Conservation (phyloP, 2,888 invertebrate species). For the Ophonus ardosiacus region DNA sequence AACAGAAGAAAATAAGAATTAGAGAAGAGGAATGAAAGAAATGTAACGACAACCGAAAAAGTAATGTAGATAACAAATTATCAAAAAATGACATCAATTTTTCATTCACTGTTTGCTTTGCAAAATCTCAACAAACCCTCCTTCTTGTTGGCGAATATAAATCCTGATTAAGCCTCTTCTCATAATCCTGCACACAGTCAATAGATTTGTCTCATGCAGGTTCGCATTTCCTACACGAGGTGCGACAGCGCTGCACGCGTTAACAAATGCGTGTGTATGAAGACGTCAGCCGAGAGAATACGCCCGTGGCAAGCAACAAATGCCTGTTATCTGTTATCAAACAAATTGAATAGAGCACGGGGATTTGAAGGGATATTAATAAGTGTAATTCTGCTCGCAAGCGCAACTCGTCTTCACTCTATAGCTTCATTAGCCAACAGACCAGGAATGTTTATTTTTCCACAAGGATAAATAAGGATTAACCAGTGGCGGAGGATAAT, state of each 20-base stretch:
- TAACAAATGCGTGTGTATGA: constrained; percentile 41
- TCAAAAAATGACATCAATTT: no score
- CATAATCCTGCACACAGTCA: constrained; percentile 19
- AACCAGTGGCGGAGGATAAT: neutral
- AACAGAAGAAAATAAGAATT: no score
- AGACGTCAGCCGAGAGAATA: constrained; percentile 42
- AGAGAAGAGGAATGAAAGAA: no score
- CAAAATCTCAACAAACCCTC: no score
- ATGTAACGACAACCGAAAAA: no score
- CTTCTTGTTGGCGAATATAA: neutral
- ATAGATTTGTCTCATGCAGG: constrained; percentile 27
- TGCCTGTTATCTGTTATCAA: constrained; percentile 59
- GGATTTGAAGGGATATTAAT: constrained; percentile 56
- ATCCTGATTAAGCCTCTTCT: neutral
- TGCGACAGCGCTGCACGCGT: constrained; percentile 7
- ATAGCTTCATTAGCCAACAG: constrained; percentile 39
- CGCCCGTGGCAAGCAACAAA: constrained; percentile 53
- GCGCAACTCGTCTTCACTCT: constrained; percentile 37
- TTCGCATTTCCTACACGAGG: constrained; percentile 35
- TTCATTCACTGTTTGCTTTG: no score
- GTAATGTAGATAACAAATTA: no score
- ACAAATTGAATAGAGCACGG: constrained; percentile 48
- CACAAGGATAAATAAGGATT: neutral
- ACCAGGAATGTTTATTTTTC: constrained; percentile 13
- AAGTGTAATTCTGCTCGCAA: constrained; percentile 29